Percentiles rank a stretch among this genome's conserved stretches.
phyloP scores from a whole-genome alignment of 2,113 vertebrate genomes.

The Nannospalax galili region DNA sequence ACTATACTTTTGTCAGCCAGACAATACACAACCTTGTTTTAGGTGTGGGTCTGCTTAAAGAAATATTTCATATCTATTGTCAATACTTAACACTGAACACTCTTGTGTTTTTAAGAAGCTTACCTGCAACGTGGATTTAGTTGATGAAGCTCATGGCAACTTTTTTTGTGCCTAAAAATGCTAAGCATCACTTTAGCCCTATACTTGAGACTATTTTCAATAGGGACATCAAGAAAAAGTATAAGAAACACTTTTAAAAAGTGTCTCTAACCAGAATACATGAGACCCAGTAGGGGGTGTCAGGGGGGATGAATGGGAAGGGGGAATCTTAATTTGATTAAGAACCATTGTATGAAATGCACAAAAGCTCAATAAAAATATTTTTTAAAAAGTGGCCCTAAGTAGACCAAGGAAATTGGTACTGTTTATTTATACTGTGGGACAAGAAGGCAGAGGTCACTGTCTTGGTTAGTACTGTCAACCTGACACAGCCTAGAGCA shows the following conservation, averaged over 20 bases:
- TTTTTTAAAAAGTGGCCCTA: too few relatives aligned
- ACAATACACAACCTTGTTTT: not conserved
- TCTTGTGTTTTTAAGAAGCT: not conserved
- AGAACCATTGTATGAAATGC: too few relatives aligned
- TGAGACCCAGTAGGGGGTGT: too few relatives aligned
- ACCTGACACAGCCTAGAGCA: not conserved
- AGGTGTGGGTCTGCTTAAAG: not conserved
- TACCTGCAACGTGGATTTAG: not conserved
- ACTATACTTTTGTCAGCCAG: not conserved
- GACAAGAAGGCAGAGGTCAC: not conserved
- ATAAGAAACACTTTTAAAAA: not conserved
- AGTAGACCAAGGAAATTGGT: not conserved
- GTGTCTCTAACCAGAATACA: too few relatives aligned
- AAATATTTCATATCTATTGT: not conserved
- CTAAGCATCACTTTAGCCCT: not conserved
- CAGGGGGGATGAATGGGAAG: too few relatives aligned
- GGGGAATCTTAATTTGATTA: too few relatives aligned
- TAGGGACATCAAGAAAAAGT: not conserved
- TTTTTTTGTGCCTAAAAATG: not conserved
- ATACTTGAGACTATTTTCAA: not conserved
- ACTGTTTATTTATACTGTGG: not conserved
- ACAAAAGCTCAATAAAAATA: too few relatives aligned
- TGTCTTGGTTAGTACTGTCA: accelerated
- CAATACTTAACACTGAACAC: not conserved
- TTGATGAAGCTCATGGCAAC: not conserved